Base-by-base conservation (phyloP, 2,888 invertebrate genomes). In the Eucera pruinosa region DNA sequence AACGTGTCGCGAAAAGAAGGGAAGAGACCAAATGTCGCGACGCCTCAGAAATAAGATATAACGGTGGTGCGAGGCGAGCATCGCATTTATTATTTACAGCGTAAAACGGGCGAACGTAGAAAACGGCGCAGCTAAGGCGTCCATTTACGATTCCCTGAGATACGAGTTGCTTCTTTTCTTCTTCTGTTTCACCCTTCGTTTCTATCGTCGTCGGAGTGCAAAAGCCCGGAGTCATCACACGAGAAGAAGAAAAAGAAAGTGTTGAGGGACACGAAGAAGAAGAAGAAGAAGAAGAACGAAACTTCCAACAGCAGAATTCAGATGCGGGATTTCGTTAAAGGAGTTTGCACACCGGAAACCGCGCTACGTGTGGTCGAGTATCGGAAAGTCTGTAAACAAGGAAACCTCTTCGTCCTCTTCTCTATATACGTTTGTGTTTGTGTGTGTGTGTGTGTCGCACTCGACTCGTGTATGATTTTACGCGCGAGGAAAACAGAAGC, bases 31-130 rank as follows among this genome's bases (percentile, higher is more conserved):
- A 11, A 33, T 33, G 15, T 27, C 13, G 15, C 45, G 23, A n/a
- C 7, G n/a, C 4, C 11, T 36, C 6, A 33, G n/a, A 57, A 52
- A 41, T n/a, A 47, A 45, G 48, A 33, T 30, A 6, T 48, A 61
- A 73, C 33, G 61, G 47, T n/a, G 30, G 18, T n/a, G n/a, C n/a
- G n/a, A 36, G 58, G 23, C 39, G 52, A 60, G 33, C 64, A 20
- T 23, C 45, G 30, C 52, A 47, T 75, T 60, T 65, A 75, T 75
- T 75, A 75, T 75, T 75, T 71, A 71, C 47, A 25, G 13, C n/a
- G 45, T 47, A 33, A 71, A 71, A 71, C 39, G 23, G 25, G 25
- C 9, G 43, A 18, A 43, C 39, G 61, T 39, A n/a, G 66, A 60
- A 72, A 61, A 57, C 68, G 54, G 9, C 11, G 55, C n/a, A 25